These are phyloP conservation scores for Propithecus perrieri DNA, from an alignment of 2,797 vertebrate species.

Conservation along the genomic window DNA sequence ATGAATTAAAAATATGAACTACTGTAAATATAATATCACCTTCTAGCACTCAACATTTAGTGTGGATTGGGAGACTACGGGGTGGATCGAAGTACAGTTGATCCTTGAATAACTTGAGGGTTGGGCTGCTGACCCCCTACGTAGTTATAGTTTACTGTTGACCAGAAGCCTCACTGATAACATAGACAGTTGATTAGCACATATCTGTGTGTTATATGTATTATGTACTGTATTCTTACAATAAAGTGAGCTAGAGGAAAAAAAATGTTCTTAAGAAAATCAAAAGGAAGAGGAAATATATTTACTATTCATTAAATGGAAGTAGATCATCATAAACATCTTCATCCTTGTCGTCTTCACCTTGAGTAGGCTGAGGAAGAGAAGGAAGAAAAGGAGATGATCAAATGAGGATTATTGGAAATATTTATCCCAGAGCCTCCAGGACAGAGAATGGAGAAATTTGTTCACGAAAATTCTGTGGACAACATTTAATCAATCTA, in stretches of 20 bases:
- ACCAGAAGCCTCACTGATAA: background rate
- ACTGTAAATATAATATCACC: background rate
- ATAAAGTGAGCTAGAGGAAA: background rate
- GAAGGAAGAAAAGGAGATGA: background rate
- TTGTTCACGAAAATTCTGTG: constrained; percentile 14
- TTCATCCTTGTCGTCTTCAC: background rate
- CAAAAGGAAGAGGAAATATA: background rate
- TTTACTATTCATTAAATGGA: background rate
- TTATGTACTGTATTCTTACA: background rate
- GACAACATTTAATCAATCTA: background rate
- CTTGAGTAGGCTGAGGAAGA: background rate
- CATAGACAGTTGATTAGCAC: background rate
- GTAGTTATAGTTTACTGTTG: background rate
- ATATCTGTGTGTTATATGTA: background rate
- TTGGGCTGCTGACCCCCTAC: background rate
- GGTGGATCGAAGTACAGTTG: background rate
- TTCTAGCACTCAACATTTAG: background rate
- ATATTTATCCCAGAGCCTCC: background rate
- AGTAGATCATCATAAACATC: background rate
- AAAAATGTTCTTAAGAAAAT: background rate
- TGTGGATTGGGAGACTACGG: background rate
- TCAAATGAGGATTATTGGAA: background rate
- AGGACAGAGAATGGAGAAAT: background rate
- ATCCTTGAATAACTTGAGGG: background rate
- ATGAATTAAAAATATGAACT: background rate